Conservation (phyloP, 37 sponge, comb jelly and placozoan species). For the Petrosia ficiformis region DNA sequence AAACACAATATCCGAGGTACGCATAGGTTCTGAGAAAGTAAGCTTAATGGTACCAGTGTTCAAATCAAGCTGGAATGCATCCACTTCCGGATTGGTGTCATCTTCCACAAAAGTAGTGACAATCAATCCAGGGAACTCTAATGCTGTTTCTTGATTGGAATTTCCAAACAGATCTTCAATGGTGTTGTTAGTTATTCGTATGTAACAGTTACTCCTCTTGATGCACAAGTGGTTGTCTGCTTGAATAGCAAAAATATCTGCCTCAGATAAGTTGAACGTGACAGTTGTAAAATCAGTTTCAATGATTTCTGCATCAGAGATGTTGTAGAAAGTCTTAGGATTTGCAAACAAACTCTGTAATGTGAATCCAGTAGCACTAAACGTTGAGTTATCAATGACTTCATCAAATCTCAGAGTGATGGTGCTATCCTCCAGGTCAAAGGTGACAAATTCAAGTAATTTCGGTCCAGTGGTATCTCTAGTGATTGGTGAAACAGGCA, state of each 20-base stretch:
- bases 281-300: constrained; percentile 24
- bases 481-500: constrained; percentile 28
- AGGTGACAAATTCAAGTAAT: constrained; percentile 45
- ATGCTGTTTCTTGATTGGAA: constrained; percentile 5
- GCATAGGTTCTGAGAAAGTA: constrained; percentile 71
- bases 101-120: constrained; percentile 48
- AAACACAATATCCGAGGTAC: constrained; percentile 26
- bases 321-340: constrained; percentile 9
- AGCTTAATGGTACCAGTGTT: constrained; percentile 57
- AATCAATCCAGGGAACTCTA: constrained; percentile 26
- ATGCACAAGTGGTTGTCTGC: constrained; percentile 56
- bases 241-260: constrained; percentile 61
- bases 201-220: constrained; percentile 71
- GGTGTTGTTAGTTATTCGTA: constrained; percentile 41
- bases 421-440: constrained; percentile 60
- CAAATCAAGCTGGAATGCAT: constrained; percentile 59
- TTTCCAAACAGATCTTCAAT: constrained; percentile 65
- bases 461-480: constrained; percentile 67
- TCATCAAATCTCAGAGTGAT: constrained; percentile 78
- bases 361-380: constrained; percentile 34
- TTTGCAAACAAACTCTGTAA: constrained; percentile 49
- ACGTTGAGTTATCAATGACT: constrained; percentile 37
- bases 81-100: constrained; percentile 40
- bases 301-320: background rate
- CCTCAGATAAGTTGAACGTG: constrained; percentile 23